Evolutionary conservation across 2,888 invertebrate species (phyloP), one percentile per base, ranked within the genome.

Genomic region (Sarcophaga subvicina): DNA sequence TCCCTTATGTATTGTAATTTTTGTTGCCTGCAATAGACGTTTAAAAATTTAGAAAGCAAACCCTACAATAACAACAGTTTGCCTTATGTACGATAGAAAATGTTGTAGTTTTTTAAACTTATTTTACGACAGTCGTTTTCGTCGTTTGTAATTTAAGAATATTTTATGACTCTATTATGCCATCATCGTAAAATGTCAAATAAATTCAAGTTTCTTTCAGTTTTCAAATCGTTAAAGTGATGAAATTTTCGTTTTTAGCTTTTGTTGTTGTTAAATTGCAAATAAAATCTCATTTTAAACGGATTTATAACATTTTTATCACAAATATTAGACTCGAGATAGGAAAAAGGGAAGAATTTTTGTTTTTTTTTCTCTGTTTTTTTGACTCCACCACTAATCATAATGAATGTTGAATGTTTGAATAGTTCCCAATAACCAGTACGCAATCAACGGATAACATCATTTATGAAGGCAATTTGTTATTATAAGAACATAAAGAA

Each of bases 111-210:
- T 37, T 37, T 37, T 37, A 8, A 37, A 37, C 8, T 37, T 37
- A 1, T 85, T 78, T 78, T 78, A 82, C 60, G 81, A 79, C 75
- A 59, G 64, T 54, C 17, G 2, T 72, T 64, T 75, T 66, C 45
- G 62, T 67, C 20, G 10, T 54, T 54, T 17, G 64, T 47, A 72
- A 80, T 67, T 66, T 73, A 64, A 66, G 45, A 49, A 78, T 14
- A 64, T 45, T 75, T 75, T 63, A 66, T 78, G 45, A 64, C 81
- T 85, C 81, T 81, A 81, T 81, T 67, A 20, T 81, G 69, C 60
- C 60, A 81, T 78, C 78, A 75, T 45, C 70, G 73, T 81, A 77
- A 85, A 81, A 81, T 27, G 27, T 59, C 47, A 62, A 54, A 78
- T 78, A 73, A 72, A 80, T 60, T 84, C 75, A 60, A 69, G 80